phyloP scores from a whole-genome alignment of 2,113 vertebrate species.

The Isurus oxyrinchus region DNA sequence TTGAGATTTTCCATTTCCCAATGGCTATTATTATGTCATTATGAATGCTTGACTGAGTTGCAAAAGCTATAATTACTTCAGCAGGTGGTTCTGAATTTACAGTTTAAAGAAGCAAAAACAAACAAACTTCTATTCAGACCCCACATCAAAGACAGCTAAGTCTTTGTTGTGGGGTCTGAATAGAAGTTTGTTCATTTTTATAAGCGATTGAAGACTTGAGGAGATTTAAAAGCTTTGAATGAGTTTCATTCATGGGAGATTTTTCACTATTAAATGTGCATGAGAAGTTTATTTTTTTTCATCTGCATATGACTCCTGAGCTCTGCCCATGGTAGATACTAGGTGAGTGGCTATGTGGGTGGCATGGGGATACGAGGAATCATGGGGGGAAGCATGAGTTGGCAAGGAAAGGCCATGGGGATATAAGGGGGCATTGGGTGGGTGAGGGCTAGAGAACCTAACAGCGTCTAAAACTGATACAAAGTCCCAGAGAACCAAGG shows the following conservation, averaged over 20 bases:
- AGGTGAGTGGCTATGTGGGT: neutral
- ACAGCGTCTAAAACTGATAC: neutral
- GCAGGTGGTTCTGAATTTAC: neutral
- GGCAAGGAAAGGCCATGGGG: neutral
- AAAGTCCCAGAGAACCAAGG: neutral
- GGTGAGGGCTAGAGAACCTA: neutral
- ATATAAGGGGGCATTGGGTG: neutral
- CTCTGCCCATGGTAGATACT: neutral
- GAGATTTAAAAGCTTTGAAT: neutral
- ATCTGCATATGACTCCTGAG: neutral
- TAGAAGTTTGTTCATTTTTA: neutral
- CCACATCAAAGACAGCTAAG: too few relatives aligned
- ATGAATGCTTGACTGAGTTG: neutral
- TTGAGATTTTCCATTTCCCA: neutral
- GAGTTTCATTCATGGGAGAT: neutral
- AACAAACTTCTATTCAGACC: too few relatives aligned
- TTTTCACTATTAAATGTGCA: neutral
- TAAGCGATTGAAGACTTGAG: neutral
- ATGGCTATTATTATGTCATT: neutral
- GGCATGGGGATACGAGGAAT: neutral
- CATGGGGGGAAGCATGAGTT: neutral
- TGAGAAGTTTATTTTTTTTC: neutral
- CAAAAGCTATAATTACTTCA: neutral
- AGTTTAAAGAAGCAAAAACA: neutral
- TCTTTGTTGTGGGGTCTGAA: neutral